phyloP scores from a whole-genome alignment of 1,140 invertebrate species.

The Lethocerus indicus region DNA sequence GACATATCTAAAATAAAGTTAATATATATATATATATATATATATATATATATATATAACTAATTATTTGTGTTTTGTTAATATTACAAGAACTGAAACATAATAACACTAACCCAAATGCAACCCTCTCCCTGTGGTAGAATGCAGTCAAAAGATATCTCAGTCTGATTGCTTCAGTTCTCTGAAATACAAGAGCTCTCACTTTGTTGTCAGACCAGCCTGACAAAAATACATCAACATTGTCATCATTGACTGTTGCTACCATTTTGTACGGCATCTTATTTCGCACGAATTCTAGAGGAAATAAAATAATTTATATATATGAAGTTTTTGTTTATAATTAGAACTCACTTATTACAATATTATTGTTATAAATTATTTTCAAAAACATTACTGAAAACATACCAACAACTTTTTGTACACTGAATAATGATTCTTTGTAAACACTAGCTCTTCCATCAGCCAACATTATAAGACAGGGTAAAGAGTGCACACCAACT shows the following conservation, averaged over 20 bases:
- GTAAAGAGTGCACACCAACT: slow-evolving; percentile 60
- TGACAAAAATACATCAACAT: slow-evolving; percentile 59
- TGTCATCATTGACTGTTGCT: slow-evolving; percentile 46
- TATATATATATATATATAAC: not conserved
- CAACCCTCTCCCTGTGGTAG: slow-evolving; percentile 63
- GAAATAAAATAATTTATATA: slow-evolving; percentile 12
- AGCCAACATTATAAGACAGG: slow-evolving; percentile 62
- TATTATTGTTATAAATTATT: not conserved
- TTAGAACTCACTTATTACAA: not conserved
- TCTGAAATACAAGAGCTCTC: slow-evolving; percentile 74
- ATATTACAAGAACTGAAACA: slow-evolving; percentile 1
- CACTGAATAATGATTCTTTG: slow-evolving; percentile 54
- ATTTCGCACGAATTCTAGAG: slow-evolving; percentile 62
- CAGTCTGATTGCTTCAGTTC: slow-evolving; percentile 51
- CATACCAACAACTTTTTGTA: slow-evolving; percentile 60
- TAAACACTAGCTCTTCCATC: slow-evolving; percentile 66
- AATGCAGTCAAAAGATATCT: slow-evolving; percentile 80
- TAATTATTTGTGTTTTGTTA: not conserved
- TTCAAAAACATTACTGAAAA: slow-evolving; percentile 3
- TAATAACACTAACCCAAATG: slow-evolving; percentile 54
- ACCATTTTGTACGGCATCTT: slow-evolving; percentile 71
- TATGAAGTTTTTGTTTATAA: too few relatives aligned
- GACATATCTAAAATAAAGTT: slow-evolving; percentile 36
- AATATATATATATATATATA: too few relatives aligned
- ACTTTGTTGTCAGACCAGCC: slow-evolving; percentile 87